phyloP scores from a whole-genome alignment of 2,113 vertebrate genomes.

The Seriola rivoliana region DNA sequence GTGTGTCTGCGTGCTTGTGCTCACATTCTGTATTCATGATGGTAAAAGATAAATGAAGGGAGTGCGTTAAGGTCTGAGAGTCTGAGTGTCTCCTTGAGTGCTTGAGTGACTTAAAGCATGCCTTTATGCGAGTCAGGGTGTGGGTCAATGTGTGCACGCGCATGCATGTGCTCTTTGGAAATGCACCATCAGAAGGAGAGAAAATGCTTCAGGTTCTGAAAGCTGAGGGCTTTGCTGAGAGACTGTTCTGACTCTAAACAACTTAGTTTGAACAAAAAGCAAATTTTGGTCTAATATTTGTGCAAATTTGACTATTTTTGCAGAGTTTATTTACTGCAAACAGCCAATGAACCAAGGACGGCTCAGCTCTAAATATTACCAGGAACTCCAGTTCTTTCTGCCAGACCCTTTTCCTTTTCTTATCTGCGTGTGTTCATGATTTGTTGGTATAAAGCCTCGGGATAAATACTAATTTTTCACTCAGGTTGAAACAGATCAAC shows the following conservation, averaged over 20 bases:
- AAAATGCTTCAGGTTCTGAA: not conserved
- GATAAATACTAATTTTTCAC: not conserved
- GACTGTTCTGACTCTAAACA: not conserved
- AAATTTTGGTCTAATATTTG: not conserved
- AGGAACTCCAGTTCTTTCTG: not conserved
- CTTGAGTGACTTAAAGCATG: not conserved
- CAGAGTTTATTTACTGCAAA: no score
- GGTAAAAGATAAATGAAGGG: slow-evolving; percentile 31
- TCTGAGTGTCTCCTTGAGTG: slow-evolving; percentile 6
- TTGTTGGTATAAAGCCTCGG: not conserved
- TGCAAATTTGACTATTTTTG: not conserved
- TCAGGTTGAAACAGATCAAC: not conserved
- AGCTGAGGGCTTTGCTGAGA: not conserved
- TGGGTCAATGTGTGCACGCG: not conserved
- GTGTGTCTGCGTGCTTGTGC: slow-evolving; percentile 13
- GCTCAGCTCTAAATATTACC: no score
- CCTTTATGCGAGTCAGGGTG: no score
- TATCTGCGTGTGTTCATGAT: not conserved
- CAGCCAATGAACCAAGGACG: not conserved
- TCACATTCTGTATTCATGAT: not conserved
- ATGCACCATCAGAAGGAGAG: not conserved
- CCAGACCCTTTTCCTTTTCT: not conserved
- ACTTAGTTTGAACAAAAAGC: no score
- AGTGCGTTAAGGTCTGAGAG: not conserved
- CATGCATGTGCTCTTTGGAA: not conserved